phyloP scores from a whole-genome alignment of 2,888 invertebrate species.

The Suillia variegata region DNA sequence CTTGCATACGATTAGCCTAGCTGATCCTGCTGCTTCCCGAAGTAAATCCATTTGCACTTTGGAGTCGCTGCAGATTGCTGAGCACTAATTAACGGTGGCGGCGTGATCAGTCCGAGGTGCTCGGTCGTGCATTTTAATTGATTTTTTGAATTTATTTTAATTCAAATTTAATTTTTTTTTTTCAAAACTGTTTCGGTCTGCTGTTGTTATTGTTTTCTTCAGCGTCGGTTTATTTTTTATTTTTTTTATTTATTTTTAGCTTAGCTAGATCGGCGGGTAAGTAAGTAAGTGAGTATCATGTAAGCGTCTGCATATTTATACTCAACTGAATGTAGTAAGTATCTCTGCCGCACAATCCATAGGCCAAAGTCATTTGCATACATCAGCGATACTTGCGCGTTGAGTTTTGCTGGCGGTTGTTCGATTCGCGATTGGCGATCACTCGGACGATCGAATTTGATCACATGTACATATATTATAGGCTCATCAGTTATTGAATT shows the following conservation, averaged over 20 bases:
- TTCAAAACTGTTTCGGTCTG: not conserved
- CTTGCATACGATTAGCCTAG: not conserved
- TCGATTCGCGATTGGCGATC: not conserved
- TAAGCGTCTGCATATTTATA: not conserved
- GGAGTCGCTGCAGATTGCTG: no score
- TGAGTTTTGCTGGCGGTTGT: not conserved
- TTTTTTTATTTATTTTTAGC: no score
- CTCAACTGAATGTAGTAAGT: no score
- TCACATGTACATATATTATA: conserved; percentile 1
- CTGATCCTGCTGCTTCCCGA: no score
- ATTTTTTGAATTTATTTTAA: no score
- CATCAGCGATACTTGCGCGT: not conserved
- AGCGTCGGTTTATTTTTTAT: not conserved
- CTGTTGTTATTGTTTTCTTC: not conserved
- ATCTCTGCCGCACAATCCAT: no score
- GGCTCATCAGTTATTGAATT: not conserved
- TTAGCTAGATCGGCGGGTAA: no score
- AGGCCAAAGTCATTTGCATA: not conserved
- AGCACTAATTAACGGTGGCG: not conserved
- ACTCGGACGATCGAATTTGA: not conserved
- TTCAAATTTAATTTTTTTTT: not conserved
- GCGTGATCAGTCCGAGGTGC: not conserved
- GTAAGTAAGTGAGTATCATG: no score
- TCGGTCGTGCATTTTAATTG: not conserved
- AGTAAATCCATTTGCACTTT: no score